These are phyloP conservation scores for Drosophila kohkoa DNA, from an alignment of 1,140 invertebrate species.

Conservation along the genomic window DNA sequence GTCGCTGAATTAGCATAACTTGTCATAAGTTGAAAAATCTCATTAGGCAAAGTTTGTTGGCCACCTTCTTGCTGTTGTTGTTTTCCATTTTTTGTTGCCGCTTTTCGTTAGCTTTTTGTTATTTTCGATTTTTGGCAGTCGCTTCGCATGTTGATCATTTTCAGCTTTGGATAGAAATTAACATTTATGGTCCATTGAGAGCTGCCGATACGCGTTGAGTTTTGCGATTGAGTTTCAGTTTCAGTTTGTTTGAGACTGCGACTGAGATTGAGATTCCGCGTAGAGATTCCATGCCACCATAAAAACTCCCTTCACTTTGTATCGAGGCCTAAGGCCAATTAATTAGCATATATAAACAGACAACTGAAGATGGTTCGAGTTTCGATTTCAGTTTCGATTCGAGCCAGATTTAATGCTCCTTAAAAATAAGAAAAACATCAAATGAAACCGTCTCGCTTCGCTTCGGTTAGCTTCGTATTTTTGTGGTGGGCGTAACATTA, in stretches of 20 bases:
- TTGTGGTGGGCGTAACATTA: constrained; percentile 52
- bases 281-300: constrained; percentile 20
- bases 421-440: constrained; percentile 46
- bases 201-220: constrained; percentile 24
- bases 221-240: not conserved
- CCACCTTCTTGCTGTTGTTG: constrained; percentile 31
- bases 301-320: constrained; percentile 68
- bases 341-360: constrained; percentile 77
- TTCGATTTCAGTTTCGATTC: constrained; percentile 6
- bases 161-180: constrained; percentile 53
- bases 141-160: constrained; percentile 61
- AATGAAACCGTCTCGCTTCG: constrained; percentile 35
- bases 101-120: constrained; percentile 17
- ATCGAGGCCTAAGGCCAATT: constrained; percentile 55
- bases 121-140: constrained; percentile 30
- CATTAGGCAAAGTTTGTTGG: constrained; percentile 70
- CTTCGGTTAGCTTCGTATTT: not conserved
- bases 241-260: not conserved
- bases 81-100: not conserved
- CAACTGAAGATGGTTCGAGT: constrained; percentile 12
- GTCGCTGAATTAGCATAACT: constrained; percentile 77
- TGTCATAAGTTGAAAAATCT: constrained; percentile 84
- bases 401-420: constrained; percentile 43
- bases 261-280: constrained; percentile 43
- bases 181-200: constrained; percentile 55